A percentile compares a stretch with the other conserved stretches of the same genome.
Evolutionary conservation across 2,888 invertebrate genomes (phyloP).

Genomic region (Xanthorhoe designata): DNA sequence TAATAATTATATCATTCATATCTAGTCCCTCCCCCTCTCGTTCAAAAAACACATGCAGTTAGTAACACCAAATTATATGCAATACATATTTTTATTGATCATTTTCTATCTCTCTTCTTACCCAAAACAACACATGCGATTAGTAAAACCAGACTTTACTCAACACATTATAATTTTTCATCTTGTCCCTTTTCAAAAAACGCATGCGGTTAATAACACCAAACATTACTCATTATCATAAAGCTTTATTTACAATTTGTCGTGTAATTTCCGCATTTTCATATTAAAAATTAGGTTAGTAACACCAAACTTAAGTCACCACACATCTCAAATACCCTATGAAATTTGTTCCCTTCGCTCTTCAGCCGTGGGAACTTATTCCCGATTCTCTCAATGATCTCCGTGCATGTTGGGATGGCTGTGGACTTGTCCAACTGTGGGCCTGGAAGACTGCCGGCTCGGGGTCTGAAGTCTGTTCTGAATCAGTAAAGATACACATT

Average conservation of each 20-base stretch:
- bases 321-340: conserved; percentile 80
- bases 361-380: conserved; percentile 78
- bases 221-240: too few relatives aligned
- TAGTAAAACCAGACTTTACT: too few relatives aligned
- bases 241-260: too few relatives aligned
- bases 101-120: too few relatives aligned
- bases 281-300: not conserved
- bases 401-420: conserved; percentile 62
- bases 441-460: conserved; percentile 72
- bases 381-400: conserved; percentile 81
- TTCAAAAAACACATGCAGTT: not conserved
- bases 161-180: too few relatives aligned
- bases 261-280: too few relatives aligned
- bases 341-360: conserved; percentile 85
- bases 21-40: too few relatives aligned
- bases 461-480: conserved; percentile 63
- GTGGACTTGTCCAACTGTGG: conserved; percentile 54
- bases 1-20: too few relatives aligned
- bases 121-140: too few relatives aligned
- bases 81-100: too few relatives aligned
- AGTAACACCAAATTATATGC: not conserved
- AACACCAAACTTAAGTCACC: not conserved
- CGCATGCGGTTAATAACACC: not conserved
- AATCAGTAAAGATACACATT: not conserved
- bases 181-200: not conserved